Evolutionary conservation across 2,113 vertebrate genomes (phyloP).

Genomic region (Corynorhinus townsendii): DNA sequence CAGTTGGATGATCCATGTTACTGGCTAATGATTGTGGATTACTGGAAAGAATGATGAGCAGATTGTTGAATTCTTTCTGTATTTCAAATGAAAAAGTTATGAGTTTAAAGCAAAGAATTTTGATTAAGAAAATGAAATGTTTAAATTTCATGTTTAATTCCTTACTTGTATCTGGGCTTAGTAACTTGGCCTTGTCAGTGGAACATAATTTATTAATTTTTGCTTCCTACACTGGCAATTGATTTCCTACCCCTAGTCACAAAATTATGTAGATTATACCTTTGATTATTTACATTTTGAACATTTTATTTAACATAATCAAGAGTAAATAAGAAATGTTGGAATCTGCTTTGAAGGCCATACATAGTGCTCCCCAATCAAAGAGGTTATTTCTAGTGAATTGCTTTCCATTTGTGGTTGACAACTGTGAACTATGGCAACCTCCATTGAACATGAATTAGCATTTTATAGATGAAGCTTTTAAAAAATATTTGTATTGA

Average conservation of each 20-base stretch:
- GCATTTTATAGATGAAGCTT: not conserved
- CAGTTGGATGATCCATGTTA: not conserved
- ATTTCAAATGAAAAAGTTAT: not conserved
- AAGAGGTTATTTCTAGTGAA: not conserved
- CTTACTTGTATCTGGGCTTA: not conserved
- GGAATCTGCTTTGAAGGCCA: not conserved
- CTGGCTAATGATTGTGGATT: not conserved
- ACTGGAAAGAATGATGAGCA: not conserved
- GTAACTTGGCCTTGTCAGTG: not conserved
- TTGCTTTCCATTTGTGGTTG: not conserved
- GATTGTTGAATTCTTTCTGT: not conserved
- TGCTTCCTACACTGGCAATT: not conserved
- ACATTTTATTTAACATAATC: not conserved
- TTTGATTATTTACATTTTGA: not conserved
- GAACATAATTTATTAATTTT: not conserved
- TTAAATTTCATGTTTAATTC: not conserved
- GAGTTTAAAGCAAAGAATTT: not conserved
- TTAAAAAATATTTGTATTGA: too few species aligned
- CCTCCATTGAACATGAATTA: not conserved
- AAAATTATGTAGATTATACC: not conserved
- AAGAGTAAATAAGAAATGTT: not conserved
- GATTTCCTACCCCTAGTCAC: not conserved
- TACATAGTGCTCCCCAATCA: not conserved
- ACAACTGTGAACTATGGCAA: not conserved
- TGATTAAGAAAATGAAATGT: not conserved